These are phyloP conservation scores for Sesia bembeciformis DNA, from an alignment of 2,888 invertebrate species.

Conservation along the genomic window DNA sequence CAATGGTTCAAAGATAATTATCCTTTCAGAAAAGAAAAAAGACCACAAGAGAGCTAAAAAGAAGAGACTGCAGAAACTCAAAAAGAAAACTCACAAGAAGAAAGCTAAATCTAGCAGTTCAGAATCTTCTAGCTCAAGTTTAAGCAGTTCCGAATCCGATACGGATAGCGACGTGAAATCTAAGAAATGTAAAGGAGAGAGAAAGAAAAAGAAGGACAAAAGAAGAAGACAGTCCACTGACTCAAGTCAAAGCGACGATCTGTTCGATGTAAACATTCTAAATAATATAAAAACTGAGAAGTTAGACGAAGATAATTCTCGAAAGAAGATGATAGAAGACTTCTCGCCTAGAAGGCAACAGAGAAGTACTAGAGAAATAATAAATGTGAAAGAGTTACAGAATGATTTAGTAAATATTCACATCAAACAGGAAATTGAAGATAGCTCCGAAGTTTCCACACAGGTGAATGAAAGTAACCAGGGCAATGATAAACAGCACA, in stretches of 20 bases:
- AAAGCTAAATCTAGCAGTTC: constrained; percentile 44
- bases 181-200: constrained; percentile 15
- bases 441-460: constrained; percentile 4
- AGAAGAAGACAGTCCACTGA: constrained; percentile 37
- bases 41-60: constrained; percentile 36
- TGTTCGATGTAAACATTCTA: constrained; percentile 55
- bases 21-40: constrained; percentile 21
- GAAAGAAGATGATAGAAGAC: constrained; percentile 21
- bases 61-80: constrained; percentile 41
- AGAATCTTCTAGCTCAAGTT: constrained; percentile 19
- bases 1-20: neutral
- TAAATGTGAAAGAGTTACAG: constrained; percentile 61
- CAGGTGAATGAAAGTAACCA: constrained; percentile 1
- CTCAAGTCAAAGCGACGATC: constrained; percentile 39
- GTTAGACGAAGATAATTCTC: constrained; percentile 45
- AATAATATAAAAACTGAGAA: constrained; percentile 64
- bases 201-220: constrained; percentile 21
- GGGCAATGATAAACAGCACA: constrained; percentile 1
- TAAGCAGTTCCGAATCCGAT: constrained; percentile 19
- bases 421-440: constrained; percentile 45
- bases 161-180: constrained; percentile 24
- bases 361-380: constrained; percentile 38
- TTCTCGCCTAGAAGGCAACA: constrained; percentile 41
- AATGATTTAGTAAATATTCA: constrained; percentile 58
- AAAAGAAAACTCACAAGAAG: constrained; percentile 43